Evolutionary conservation across 2,797 vertebrate species (phyloP).

Genomic region (Phoxinus dragarum): DNA sequence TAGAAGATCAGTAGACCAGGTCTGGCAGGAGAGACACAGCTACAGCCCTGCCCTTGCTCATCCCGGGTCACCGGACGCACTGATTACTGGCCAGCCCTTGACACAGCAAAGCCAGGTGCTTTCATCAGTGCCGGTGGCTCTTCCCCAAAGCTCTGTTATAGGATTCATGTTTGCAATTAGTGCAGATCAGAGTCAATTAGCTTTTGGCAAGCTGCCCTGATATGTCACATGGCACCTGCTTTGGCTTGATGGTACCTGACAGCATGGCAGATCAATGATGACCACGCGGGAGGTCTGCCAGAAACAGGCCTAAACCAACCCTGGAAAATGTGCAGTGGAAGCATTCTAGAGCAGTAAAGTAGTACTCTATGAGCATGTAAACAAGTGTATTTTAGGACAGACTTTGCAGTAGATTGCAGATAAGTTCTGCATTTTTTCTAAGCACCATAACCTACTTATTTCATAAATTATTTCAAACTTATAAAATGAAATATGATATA

Average conservation of each 20-base stretch:
- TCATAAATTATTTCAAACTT: neutral
- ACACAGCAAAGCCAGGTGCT: conserved; percentile 79
- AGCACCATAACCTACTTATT: neutral
- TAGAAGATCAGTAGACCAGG: conserved; percentile 30
- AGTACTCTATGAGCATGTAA: neutral
- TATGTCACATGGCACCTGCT: conserved; percentile 83
- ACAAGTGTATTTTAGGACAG: neutral
- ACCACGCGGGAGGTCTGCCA: conserved; percentile 38
- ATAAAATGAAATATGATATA: neutral
- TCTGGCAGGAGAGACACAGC: conserved; percentile 56
- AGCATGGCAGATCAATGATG: conserved; percentile 75
- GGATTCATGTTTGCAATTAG: conserved; percentile 87
- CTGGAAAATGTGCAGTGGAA: neutral
- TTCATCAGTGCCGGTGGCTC: conserved; percentile 87
- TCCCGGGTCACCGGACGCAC: conserved; percentile 82
- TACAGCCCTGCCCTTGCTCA: conserved; percentile 69
- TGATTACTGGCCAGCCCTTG: conserved; percentile 80
- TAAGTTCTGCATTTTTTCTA: too few species aligned
- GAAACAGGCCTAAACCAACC: neutral
- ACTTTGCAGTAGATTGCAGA: too few species aligned
- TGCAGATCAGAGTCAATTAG: conserved; percentile 84
- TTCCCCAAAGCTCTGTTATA: conserved; percentile 87
- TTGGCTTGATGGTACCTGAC: conserved; percentile 83
- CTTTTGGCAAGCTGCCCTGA: conserved; percentile 79
- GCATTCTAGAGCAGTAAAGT: neutral